phyloP scores from a whole-genome alignment of 2,113 vertebrate genomes.

The Neomonachus schauinslandi region DNA sequence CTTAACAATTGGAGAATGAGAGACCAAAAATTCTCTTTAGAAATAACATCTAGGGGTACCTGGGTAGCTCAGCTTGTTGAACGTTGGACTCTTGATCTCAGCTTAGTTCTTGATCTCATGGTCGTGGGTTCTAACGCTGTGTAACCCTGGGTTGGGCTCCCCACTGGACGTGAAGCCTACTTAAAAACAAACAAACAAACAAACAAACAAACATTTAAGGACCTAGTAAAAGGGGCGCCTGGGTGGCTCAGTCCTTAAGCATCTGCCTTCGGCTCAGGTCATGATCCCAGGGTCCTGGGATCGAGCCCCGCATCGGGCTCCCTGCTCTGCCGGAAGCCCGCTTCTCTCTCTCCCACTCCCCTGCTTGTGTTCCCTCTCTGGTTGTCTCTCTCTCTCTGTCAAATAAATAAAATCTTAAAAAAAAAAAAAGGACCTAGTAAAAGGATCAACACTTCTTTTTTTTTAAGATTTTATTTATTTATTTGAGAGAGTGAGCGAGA shows the following conservation, averaged over 20 bases:
- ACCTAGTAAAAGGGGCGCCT: too few species aligned
- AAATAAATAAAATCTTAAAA: too few species aligned
- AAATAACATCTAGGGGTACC: neutral
- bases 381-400: too few species aligned
- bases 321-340: too few species aligned
- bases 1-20: neutral
- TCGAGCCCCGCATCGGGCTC: too few species aligned
- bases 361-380: too few species aligned
- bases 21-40: neutral
- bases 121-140: neutral
- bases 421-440: neutral
- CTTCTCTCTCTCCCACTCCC: too few species aligned
- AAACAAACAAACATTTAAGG: too few species aligned
- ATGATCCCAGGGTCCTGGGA: too few species aligned
- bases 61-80: neutral
- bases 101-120: neutral
- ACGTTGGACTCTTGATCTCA: neutral
- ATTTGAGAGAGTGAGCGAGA: neutral
- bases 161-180: neutral
- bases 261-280: too few species aligned
- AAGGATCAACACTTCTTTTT: neutral
- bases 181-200: neutral
- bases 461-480: neutral
- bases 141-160: neutral
- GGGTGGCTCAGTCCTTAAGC: too few species aligned